These are phyloP conservation scores for Antennarius maculatus DNA, from an alignment of 2,797 vertebrate genomes.

Conservation along the genomic window DNA sequence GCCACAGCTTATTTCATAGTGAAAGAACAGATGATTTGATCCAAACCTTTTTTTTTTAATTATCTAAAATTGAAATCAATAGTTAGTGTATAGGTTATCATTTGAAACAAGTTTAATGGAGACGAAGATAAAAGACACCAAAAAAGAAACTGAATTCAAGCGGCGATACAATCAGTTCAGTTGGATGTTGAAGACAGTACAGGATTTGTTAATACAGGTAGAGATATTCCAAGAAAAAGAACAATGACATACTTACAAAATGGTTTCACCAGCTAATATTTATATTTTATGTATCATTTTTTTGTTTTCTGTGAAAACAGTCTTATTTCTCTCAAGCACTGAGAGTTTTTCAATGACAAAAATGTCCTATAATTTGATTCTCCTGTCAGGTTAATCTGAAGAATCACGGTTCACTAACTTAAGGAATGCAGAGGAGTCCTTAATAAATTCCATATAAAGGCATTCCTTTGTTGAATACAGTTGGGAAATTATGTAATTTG, in stretches of 20 bases:
- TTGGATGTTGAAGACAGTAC: slow-evolving; percentile 15
- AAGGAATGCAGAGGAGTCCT: too few species aligned
- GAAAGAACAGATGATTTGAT: background rate
- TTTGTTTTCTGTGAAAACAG: too few species aligned
- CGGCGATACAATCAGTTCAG: background rate
- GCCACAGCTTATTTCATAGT: too few species aligned
- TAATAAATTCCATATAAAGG: too few species aligned
- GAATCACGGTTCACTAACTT: background rate
- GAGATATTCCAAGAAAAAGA: slow-evolving; percentile 25
- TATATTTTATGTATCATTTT: too few species aligned
- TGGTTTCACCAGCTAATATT: background rate
- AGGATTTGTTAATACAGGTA: slow-evolving; percentile 20
- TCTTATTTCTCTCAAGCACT: background rate
- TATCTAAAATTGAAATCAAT: too few species aligned
- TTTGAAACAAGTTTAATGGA: background rate
- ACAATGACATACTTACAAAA: slow-evolving; percentile 1
- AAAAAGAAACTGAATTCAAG: slow-evolving; percentile 11
- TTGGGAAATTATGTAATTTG: background rate
- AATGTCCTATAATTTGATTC: background rate
- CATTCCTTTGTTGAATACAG: background rate
- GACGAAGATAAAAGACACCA: slow-evolving; percentile 1
- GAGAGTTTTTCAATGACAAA: background rate
- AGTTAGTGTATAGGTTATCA: background rate
- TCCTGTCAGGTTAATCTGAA: background rate
- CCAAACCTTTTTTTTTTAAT: too few species aligned